Base-by-base conservation (phyloP, 1,140 invertebrate genomes). In the Globodera ellingtonae region DNA sequence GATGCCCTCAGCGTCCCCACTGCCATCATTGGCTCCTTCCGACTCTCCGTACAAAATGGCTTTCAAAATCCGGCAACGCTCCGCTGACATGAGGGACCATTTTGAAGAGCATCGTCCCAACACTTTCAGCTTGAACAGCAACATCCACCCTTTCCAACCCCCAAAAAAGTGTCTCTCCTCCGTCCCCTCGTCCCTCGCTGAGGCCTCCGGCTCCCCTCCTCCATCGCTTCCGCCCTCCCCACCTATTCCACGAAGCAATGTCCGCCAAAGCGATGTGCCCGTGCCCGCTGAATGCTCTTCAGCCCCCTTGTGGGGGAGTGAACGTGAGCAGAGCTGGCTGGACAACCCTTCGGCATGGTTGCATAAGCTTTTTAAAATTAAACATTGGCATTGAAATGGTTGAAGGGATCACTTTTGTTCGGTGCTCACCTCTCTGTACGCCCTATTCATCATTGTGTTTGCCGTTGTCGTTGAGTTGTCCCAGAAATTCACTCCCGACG, bases 361-460 rank as follows among this genome's bases (percentile, higher is more conserved):
- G 78, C 71, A 18, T 10, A 77, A 35, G 35, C 35, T 35, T 35
- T 35, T 35, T 35, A 35, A 35, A 3, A 35, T 35, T 24, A 35
- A 35, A 81, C 18, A 24, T 50, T 21, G n/a, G n/a, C 50, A 52
- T 21, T 15, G 59, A 71, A 79, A 8, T 81, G 9, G 50, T 81
- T 87, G 71, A 79, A 88, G 86, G 72, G 82, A 85, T 56, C 84
- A 88, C 72, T 88, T 88, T 59, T 86, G 87, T 56, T 85, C 86
- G 9, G 79, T 88, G 13, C 50, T 88, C 35, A 87, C 87, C 10
- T 80, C 77, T 56, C 72, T 88, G 15, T 88, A 88, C 79, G 88
- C 85, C 15, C 71, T 88, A 0, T 84, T 88, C 44, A 76, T 89
- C n/a, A 88, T 87, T 67, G 86, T 88, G 4, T 87, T 89, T 73